Evolutionary conservation across 2,113 vertebrate genomes (phyloP), one percentile per base, ranked within the genome.

Genomic region (Dromas ardeola): DNA sequence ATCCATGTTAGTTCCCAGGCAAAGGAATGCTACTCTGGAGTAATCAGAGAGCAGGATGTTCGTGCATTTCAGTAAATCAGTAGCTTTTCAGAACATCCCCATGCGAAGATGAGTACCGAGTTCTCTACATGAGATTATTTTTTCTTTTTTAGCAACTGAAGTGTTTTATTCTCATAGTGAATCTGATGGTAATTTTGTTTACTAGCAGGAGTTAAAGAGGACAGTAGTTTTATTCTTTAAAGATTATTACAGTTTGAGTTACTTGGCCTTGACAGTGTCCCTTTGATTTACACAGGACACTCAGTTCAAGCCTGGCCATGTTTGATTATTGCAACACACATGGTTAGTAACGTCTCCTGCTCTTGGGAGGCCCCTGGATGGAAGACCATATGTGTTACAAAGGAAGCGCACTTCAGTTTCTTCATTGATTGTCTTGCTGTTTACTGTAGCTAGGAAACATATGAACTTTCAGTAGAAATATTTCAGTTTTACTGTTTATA

Each of bases 381-480:
- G 73, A 63, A 65, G 40, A 63, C 79, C 47, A 7, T 55, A 29
- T 83, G 74, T 83, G 58, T 69, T 77, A 45, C 29, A 73, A n/a
- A 82, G 77, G 77, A 77, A 86, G 34, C 11, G 22, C 26, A 4
- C 34, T 86, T 95, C 66, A 72, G n/a, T 81, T 81, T 76, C 49
- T 93, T 84, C 78, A 66, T 50, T 65, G 63, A 88, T 92, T 76
- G 26, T 67, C 74, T 38, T 84, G 65, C 71, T 97, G 62, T 79
- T 92, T 95, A 80, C 74, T 80, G 61, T 83, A 79, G 58, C 93
- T 88, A 80, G 78, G 58, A 91, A 95, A 90, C 87, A 34, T 16
- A 32, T 1, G 26, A 67, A 58, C 52, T 45, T 70, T 17, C 17
- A 49, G 40, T 61, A 90, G 77, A 88, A 85, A 70, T 94, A 84